phyloP scores from a whole-genome alignment of 2,888 invertebrate species.

The Celastrina argiolus region DNA sequence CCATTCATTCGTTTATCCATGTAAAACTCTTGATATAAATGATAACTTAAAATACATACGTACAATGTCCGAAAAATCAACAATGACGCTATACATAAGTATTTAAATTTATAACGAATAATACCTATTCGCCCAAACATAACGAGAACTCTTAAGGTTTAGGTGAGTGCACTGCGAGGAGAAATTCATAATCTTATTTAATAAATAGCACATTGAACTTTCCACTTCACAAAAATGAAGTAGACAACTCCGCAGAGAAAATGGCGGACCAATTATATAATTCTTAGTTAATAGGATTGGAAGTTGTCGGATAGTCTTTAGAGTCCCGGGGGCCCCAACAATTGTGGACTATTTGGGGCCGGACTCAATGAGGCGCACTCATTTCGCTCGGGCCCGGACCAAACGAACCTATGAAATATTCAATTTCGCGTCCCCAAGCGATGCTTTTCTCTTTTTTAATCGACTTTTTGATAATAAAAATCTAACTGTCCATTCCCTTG shows the following conservation, averaged over 20 bases:
- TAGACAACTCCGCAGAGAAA: neutral
- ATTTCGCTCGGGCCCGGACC: slow-evolving; percentile 33
- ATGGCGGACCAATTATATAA: slow-evolving; percentile 5
- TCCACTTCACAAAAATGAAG: neutral
- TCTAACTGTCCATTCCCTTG: slow-evolving; percentile 6
- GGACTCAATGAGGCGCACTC: slow-evolving; percentile 36
- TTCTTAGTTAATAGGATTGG: slow-evolving; percentile 30
- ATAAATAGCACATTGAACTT: neutral
- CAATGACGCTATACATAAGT: no score
- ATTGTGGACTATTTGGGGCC: slow-evolving; percentile 34
- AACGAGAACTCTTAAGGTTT: no score
- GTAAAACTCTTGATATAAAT: no score
- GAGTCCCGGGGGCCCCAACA: slow-evolving; percentile 31
- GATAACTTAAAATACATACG: no score
- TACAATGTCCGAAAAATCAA: no score
- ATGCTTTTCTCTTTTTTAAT: slow-evolving; percentile 28
- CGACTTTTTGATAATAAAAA: slow-evolving; percentile 20
- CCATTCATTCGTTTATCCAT: no score
- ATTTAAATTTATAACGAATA: no score
- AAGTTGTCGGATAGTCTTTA: slow-evolving; percentile 26
- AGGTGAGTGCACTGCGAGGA: neutral
- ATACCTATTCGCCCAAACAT: no score
- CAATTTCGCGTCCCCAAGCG: slow-evolving; percentile 33
- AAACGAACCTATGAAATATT: slow-evolving; percentile 37
- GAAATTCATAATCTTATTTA: neutral